Evolutionary conservation across 2,797 vertebrate species (phyloP), one percentile per base, ranked within the genome.

Genomic region (Chanos chanos): DNA sequence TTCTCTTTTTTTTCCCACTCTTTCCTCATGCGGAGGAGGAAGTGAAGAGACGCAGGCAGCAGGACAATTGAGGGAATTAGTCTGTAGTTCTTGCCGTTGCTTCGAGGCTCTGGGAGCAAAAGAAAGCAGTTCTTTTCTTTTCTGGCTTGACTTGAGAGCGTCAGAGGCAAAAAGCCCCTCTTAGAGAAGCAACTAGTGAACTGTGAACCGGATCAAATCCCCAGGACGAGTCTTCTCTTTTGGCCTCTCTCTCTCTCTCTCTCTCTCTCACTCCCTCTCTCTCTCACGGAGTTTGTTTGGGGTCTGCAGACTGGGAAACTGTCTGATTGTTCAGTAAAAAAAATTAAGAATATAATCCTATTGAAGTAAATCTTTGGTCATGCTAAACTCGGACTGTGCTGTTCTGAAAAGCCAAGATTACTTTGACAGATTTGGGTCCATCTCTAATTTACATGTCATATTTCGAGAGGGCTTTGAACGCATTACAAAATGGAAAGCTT

Each of bases 201-300:
- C 86, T 89, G 88, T 89, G 89, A 90, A 89, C 84, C 86, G 87
- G 76, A 79, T 89, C 87, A 87, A 89, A 90, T 90, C 89, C 87
- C 84, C 77, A 62, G 44, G 51, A 25, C 49, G 50, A 31, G 36
- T 40, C 25, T 16, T 66, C 15, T 54, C 49, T 63, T 31, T 48
- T 50, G 53, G 49, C 16, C 49, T 43, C 19, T 12, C 10, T 19
- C n/a, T 13, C 1, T 22, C 22, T 19, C 25, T 47, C 50, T 13
- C 28, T 78, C 74, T 68, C 67, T 77, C 28, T 40, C 1, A 69
- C 71, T 77, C 55, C 78, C 51, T 71, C 77, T 69, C 65, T 78
- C 86, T 85, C 84, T 82, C 82, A 84, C 83, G 83, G 65, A 82
- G 80, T 82, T 84, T 81, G 86, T 88, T 87, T 89, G 86, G 83